These are phyloP conservation scores for Pelagia noctiluca DNA, from an alignment of 30 jellyfish, hydroid and myxozoan species.

Conservation along the genomic window DNA sequence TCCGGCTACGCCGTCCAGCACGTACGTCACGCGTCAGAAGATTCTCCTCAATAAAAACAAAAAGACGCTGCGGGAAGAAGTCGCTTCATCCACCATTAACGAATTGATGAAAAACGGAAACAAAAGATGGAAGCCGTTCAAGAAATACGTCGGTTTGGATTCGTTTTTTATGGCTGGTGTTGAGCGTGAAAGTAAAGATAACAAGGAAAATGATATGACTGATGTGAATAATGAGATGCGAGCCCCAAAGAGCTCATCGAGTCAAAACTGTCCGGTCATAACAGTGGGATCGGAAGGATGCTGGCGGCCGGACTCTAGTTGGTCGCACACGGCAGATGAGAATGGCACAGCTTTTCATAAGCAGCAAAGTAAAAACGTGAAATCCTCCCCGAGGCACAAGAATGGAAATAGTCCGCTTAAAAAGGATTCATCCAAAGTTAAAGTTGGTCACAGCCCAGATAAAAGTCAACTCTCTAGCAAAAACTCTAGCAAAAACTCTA, in stretches of 20 bases:
- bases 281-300: conserved; percentile 33
- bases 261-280: conserved; percentile 26
- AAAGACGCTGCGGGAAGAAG: background rate
- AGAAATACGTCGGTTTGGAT: conserved; percentile 60
- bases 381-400: too few relatives aligned
- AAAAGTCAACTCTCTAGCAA: too few relatives aligned
- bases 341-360: too few relatives aligned
- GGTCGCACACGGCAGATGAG: conserved; percentile 45
- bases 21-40: conserved; percentile 74
- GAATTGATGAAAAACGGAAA: background rate
- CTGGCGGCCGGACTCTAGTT: conserved; percentile 80
- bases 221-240: background rate
- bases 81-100: background rate
- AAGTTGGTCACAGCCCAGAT: too few relatives aligned
- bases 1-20: conserved; percentile 61
- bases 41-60: conserved; percentile 50
- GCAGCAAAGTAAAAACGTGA: too few relatives aligned
- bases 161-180: conserved; percentile 82
- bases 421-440: too few relatives aligned
- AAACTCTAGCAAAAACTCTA: too few relatives aligned
- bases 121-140: conserved; percentile 54
- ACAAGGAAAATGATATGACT: background rate
- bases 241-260: background rate
- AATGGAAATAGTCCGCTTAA: too few relatives aligned
- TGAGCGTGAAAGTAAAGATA: conserved; percentile 56